phyloP scores from a whole-genome alignment of 2,113 vertebrate species.

The Fregetta grallaria region DNA sequence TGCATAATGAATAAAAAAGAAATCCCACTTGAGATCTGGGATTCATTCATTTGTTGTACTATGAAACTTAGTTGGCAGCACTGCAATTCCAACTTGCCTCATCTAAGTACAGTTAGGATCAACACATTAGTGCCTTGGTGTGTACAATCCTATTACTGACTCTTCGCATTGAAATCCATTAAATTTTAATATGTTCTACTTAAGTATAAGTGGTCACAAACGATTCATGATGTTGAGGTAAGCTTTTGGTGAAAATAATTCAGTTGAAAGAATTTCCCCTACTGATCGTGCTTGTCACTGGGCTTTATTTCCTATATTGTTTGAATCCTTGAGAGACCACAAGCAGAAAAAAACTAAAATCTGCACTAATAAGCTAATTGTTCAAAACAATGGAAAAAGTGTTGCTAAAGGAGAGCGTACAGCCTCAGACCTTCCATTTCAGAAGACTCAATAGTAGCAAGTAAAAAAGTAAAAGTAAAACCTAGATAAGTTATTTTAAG shows the following conservation, averaged over 20 bases:
- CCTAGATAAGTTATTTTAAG: neutral
- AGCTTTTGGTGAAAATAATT: slow-evolving; percentile 67
- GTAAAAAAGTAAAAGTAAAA: neutral
- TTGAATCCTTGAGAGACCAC: slow-evolving; percentile 11
- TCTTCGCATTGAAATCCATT: slow-evolving; percentile 65
- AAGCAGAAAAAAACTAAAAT: neutral
- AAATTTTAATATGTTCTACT: slow-evolving; percentile 72
- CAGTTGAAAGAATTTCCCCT: slow-evolving; percentile 46
- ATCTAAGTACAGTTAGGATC: slow-evolving; percentile 64
- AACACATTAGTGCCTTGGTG: slow-evolving; percentile 68
- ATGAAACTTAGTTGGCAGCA: slow-evolving; percentile 54
- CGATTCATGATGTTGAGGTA: slow-evolving; percentile 70
- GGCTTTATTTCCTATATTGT: slow-evolving; percentile 36
- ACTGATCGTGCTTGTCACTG: slow-evolving; percentile 41
- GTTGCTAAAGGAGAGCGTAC: slow-evolving; percentile 7
- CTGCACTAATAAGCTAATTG: neutral
- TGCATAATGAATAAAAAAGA: slow-evolving; percentile 75
- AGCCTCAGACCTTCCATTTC: slow-evolving; percentile 37
- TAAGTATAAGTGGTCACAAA: slow-evolving; percentile 73
- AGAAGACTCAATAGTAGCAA: neutral
- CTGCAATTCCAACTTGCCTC: slow-evolving; percentile 46
- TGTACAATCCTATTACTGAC: slow-evolving; percentile 38
- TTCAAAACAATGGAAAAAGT: slow-evolving; percentile 9
- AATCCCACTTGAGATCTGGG: slow-evolving; percentile 54
- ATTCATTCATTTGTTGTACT: slow-evolving; percentile 65